Evolutionary conservation across 2,797 vertebrate genomes (phyloP).

Genomic region (Megaceryle alcyon): DNA sequence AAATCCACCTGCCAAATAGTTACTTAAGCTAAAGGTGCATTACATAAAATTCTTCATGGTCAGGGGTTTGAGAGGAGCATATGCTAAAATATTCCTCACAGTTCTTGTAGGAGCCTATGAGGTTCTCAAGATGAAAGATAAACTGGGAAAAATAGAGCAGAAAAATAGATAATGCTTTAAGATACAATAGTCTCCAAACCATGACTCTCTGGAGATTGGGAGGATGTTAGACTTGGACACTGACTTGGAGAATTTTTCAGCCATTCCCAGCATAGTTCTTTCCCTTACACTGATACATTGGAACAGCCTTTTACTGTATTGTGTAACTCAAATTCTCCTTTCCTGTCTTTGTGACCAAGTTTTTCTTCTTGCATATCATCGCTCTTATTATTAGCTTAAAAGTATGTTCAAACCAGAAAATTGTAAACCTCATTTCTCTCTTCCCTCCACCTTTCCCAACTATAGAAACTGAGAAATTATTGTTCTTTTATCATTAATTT

Average conservation of each 20-base stretch:
- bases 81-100: neutral
- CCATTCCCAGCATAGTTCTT: neutral
- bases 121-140: neutral
- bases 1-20: neutral
- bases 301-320: neutral
- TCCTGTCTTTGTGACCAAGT: neutral
- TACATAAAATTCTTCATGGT: neutral
- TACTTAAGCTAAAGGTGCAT: neutral
- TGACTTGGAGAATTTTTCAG: neutral
- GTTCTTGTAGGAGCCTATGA: neutral
- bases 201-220: neutral
- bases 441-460: neutral
- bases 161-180: neutral
- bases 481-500: neutral
- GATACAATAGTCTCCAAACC: neutral
- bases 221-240: constrained; percentile 9
- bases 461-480: neutral
- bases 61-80: neutral
- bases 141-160: neutral
- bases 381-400: neutral
- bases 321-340: neutral
- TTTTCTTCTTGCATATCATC: neutral
- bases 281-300: neutral
- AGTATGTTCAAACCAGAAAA: neutral
- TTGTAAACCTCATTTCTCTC: neutral